Evolutionary conservation across 1,140 invertebrate species (phyloP).

Genomic region (Magallana gigas): DNA sequence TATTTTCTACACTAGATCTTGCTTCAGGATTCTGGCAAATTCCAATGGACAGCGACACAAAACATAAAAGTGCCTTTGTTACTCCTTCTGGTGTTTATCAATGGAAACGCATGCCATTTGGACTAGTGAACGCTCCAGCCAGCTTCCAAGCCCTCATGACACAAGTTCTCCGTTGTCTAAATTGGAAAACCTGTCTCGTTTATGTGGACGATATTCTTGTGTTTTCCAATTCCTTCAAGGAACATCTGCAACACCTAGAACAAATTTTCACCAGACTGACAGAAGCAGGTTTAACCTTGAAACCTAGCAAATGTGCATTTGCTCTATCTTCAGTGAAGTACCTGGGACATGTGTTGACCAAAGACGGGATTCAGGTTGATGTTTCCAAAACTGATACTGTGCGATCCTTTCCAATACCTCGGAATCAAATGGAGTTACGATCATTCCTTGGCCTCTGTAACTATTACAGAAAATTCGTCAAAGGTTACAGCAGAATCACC

Average conservation of each 20-base stretch:
- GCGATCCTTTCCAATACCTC: constrained; percentile 53
- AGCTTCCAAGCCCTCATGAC: constrained; percentile 55
- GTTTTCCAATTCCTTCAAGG: constrained; percentile 48
- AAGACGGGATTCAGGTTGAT: constrained; percentile 59
- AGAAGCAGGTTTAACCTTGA: constrained; percentile 52
- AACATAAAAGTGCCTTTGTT: too few relatives aligned
- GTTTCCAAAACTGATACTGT: constrained; percentile 50
- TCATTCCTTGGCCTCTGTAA: constrained; percentile 60
- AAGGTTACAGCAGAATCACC: constrained; percentile 45
- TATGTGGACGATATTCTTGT: constrained; percentile 65
- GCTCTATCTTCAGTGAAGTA: constrained; percentile 52
- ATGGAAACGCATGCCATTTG: constrained; percentile 55
- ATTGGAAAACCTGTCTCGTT: constrained; percentile 52
- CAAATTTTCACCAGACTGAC: constrained; percentile 55
- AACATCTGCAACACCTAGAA: constrained; percentile 49
- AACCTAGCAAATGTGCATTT: constrained; percentile 58
- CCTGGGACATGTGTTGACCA: constrained; percentile 59
- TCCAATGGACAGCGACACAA: too few relatives aligned
- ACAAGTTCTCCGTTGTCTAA: constrained; percentile 47
- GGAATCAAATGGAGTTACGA: constrained; percentile 44
- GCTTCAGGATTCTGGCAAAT: constrained; percentile 57
- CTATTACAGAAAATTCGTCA: constrained; percentile 75
- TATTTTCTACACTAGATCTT: too few relatives aligned
- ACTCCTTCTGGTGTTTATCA: too few relatives aligned
- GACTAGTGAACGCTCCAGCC: constrained; percentile 46